Evolutionary conservation across 1,140 invertebrate species (phyloP).

Genomic region (Grapholita molesta): DNA sequence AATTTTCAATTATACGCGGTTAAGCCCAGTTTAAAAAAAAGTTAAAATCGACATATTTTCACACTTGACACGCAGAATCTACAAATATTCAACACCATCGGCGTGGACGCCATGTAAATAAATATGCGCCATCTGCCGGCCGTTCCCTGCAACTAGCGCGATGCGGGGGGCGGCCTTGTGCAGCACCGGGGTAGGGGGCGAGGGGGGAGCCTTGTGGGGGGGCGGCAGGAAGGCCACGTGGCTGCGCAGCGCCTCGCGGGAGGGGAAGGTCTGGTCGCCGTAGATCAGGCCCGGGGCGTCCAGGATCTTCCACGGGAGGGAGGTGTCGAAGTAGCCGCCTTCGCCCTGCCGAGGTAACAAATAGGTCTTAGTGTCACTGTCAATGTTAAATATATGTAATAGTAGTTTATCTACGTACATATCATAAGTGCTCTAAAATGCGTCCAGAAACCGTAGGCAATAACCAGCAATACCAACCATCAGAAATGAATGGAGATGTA

Average conservation of each 20-base stretch:
- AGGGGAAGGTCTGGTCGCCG: slow-evolving; percentile 38
- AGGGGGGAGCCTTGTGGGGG: slow-evolving; percentile 11
- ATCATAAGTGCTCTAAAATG: too few species aligned
- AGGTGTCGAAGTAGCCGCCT: slow-evolving; percentile 59
- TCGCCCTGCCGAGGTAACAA: slow-evolving; percentile 41
- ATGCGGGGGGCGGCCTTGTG: not conserved
- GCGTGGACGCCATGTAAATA: slow-evolving; percentile 42
- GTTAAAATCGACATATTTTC: too few species aligned
- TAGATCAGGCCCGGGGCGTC: slow-evolving; percentile 36
- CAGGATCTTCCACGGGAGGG: slow-evolving; percentile 39
- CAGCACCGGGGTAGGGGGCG: slow-evolving; percentile 4
- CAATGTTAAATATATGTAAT: too few species aligned
- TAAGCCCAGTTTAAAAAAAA: too few species aligned
- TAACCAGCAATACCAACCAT: too few species aligned
- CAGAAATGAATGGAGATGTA: too few species aligned
- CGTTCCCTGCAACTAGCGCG: slow-evolving; percentile 41
- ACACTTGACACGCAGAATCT: not conserved
- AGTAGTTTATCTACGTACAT: too few species aligned
- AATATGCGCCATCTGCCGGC: slow-evolving; percentile 46
- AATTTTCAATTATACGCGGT: too few species aligned
- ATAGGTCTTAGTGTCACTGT: too few species aligned
- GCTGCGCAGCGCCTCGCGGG: slow-evolving; percentile 33
- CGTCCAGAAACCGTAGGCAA: too few species aligned
- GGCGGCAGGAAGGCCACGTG: slow-evolving; percentile 37
- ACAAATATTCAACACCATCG: slow-evolving; percentile 52